A percentile compares a stretch with the other conserved stretches of the same genome.
Conservation (phyloP, 2,113 vertebrate species). For the Pangasianodon gigas region DNA sequence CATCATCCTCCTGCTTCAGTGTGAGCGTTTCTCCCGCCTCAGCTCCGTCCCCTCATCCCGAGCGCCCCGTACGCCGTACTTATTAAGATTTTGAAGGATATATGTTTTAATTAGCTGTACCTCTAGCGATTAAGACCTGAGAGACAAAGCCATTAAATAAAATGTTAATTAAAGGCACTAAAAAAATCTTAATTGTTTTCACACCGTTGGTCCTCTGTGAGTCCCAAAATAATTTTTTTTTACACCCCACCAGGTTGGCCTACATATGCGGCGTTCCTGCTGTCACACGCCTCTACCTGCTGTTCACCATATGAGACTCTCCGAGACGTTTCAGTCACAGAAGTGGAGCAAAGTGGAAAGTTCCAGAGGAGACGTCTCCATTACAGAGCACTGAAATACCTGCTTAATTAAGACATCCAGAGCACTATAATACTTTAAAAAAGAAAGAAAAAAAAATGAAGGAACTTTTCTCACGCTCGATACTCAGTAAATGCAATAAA, state of each 20-base stretch:
- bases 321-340: slow-evolving; percentile 14
- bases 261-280: slow-evolving; percentile 53
- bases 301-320: slow-evolving; percentile 34
- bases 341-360: slow-evolving; percentile 49
- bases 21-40: background rate
- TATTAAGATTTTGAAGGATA: slow-evolving; percentile 83
- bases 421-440: background rate
- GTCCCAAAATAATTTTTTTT: slow-evolving; percentile 63
- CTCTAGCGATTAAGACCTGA: slow-evolving; percentile 80
- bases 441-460: background rate
- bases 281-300: slow-evolving; percentile 49
- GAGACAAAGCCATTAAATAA: slow-evolving; percentile 88
- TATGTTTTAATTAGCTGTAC: slow-evolving; percentile 88
- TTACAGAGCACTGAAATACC: background rate
- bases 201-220: slow-evolving; percentile 75
- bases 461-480: background rate
- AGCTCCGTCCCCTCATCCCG: slow-evolving; percentile 62
- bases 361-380: slow-evolving; percentile 17
- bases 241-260: slow-evolving; percentile 55
- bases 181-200: slow-evolving; percentile 88
- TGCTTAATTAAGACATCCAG: slow-evolving; percentile 22
- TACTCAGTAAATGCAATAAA: background rate
- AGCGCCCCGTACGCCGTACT: slow-evolving; percentile 73
- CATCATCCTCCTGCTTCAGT: background rate
- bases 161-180: slow-evolving; percentile 92